Conservation (phyloP, 2,797 vertebrate genomes). For the Eulemur rubriventer region DNA sequence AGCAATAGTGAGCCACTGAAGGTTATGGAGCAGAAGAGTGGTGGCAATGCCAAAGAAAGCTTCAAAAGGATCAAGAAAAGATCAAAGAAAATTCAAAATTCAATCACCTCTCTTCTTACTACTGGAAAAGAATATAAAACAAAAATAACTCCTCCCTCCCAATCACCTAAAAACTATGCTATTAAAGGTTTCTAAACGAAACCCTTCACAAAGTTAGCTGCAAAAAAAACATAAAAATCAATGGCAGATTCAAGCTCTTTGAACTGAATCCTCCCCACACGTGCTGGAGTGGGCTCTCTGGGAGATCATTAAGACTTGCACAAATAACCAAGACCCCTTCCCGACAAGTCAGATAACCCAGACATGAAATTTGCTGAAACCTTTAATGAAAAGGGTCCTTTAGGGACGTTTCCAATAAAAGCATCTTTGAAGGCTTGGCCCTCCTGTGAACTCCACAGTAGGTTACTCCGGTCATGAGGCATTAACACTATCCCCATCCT, state of each 20-base stretch:
- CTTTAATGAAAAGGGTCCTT: not conserved
- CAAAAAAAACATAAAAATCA: not conserved
- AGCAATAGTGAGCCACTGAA: not conserved
- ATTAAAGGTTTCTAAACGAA: slow-evolving; percentile 20
- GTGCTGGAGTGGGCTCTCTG: not conserved
- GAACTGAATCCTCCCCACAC: slow-evolving; percentile 7
- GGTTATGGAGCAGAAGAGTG: too few species aligned
- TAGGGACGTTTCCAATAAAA: not conserved
- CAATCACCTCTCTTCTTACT: not conserved
- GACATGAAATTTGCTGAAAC: not conserved
- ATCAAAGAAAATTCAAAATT: not conserved
- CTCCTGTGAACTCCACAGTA: not conserved
- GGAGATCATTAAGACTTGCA: slow-evolving; percentile 26
- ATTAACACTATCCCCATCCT: not conserved
- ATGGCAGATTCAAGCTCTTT: not conserved
- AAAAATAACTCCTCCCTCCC: not conserved
- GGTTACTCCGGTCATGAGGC: not conserved
- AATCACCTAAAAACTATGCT: not conserved
- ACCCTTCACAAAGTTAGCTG: not conserved
- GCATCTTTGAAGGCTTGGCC: slow-evolving; percentile 24
- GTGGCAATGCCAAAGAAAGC: too few species aligned
- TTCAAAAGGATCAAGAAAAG: not conserved
- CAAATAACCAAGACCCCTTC: slow-evolving; percentile 5
- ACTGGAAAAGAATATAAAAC: not conserved
- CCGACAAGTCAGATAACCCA: not conserved